Conservation (phyloP, 2,797 vertebrate genomes). For the Micropoecilia bifurca region DNA sequence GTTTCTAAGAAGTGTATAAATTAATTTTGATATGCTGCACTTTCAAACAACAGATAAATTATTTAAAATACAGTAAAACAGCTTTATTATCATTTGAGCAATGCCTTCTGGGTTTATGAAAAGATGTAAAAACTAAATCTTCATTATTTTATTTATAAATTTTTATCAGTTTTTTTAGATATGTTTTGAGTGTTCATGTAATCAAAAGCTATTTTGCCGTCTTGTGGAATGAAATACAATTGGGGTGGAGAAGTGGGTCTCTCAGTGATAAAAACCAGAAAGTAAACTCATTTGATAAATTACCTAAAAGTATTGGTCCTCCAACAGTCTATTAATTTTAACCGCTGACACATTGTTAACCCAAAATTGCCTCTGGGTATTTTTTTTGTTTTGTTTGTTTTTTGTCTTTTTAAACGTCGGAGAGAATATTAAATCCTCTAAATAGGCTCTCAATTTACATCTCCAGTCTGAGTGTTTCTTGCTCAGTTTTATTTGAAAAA, state of each 20-base stretch:
- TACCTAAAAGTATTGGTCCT: conserved; percentile 55
- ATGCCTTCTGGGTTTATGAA: background rate
- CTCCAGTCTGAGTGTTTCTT: conserved; percentile 53
- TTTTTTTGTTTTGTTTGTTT: conserved; percentile 69
- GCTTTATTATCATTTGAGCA: background rate
- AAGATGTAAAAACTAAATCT: background rate
- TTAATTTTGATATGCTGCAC: background rate
- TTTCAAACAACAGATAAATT: background rate
- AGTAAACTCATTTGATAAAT: conserved; percentile 51
- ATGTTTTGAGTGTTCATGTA: background rate
- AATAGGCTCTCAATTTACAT: conserved; percentile 60
- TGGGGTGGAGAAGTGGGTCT: conserved; percentile 19
- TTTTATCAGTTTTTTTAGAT: background rate
- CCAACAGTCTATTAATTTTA: conserved; percentile 60
- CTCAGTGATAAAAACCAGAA: conserved; percentile 45
- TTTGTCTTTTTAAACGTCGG: conserved; percentile 53
- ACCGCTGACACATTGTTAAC: conserved; percentile 54
- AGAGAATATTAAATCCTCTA: conserved; percentile 50
- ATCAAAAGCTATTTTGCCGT: background rate
- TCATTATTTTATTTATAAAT: background rate
- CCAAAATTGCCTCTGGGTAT: conserved; percentile 48
- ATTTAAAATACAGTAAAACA: background rate
- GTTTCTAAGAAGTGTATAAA: background rate
- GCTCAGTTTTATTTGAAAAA: conserved; percentile 62
- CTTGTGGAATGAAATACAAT: conserved; percentile 26